Conservation (phyloP, 2,888 invertebrate species). For the Plebejus melissa region DNA sequence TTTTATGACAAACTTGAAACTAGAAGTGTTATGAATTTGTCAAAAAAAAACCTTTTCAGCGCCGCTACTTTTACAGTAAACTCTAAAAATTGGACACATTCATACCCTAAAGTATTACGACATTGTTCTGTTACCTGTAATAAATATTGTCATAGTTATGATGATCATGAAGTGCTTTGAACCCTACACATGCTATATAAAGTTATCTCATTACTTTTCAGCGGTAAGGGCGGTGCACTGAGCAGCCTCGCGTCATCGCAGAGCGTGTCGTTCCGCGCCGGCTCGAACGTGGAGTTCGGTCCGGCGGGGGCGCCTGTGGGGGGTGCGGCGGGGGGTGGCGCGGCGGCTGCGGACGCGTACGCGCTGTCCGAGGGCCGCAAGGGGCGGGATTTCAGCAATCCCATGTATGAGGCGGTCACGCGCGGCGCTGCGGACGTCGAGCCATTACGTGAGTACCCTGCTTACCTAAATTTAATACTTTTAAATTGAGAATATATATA, state of each 20-base stretch:
- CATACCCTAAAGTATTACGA: too few relatives aligned
- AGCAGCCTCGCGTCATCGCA: conserved; percentile 91
- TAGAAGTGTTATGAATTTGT: too few relatives aligned
- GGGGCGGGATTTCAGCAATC: conserved; percentile 96
- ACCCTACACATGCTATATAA: too few relatives aligned
- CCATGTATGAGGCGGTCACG: conserved; percentile 96
- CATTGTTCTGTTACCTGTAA: too few relatives aligned
- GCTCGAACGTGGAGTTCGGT: conserved; percentile 94
- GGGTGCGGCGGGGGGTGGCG: conserved; percentile 78
- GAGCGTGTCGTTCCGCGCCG: conserved; percentile 95
- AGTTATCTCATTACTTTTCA: conserved; percentile 46
- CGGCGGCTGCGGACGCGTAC: conserved; percentile 88
- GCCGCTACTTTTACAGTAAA: too few relatives aligned
- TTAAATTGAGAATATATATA: too few relatives aligned
- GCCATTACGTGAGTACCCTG: conserved; percentile 54
- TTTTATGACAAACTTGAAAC: too few relatives aligned
- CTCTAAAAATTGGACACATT: too few relatives aligned
- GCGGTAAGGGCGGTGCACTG: conserved; percentile 89
- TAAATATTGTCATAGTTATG: too few relatives aligned
- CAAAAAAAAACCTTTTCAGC: too few relatives aligned
- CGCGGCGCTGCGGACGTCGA: conserved; percentile 71
- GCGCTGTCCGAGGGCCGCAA: conserved; percentile 86
- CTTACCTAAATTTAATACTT: neutral
- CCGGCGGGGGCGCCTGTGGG: conserved; percentile 75
- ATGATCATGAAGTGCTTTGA: too few relatives aligned